Percentiles rank a stretch among this genome's conserved stretches.
These are phyloP conservation scores for Lithosia quadra DNA, from an alignment of 2,888 invertebrate genomes.

Conservation along the genomic window DNA sequence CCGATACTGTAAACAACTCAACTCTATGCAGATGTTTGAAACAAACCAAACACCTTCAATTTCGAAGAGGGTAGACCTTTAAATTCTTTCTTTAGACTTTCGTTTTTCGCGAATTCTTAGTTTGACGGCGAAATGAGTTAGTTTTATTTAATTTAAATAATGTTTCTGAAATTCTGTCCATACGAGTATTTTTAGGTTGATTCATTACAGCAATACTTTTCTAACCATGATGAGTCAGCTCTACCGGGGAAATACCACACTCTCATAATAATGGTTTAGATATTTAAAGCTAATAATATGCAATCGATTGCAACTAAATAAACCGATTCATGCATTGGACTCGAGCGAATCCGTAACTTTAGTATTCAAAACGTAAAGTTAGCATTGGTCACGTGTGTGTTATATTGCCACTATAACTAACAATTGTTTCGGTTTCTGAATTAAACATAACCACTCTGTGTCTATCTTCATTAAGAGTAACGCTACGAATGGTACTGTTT, in stretches of 20 bases:
- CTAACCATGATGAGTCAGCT: too few relatives aligned
- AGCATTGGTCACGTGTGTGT: constrained; percentile 22
- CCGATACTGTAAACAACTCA: constrained; percentile 81
- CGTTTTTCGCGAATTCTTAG: constrained; percentile 63
- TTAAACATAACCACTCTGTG: neutral
- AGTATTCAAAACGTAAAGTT: constrained; percentile 45
- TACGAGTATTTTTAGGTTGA: too few relatives aligned
- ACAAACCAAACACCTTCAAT: constrained; percentile 76
- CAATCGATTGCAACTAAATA: constrained; percentile 66
- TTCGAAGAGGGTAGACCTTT: constrained; percentile 70
- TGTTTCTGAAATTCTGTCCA: constrained; percentile 18
- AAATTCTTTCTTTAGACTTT: constrained; percentile 70
- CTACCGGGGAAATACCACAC: too few relatives aligned
- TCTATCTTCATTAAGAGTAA: neutral
- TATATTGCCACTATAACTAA: constrained; percentile 1
- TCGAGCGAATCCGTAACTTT: constrained; percentile 58
- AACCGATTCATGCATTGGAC: constrained; percentile 55
- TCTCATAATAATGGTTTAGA: too few relatives aligned
- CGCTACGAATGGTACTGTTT: neutral
- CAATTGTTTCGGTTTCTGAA: neutral
- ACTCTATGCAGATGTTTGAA: constrained; percentile 79
- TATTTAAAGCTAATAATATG: too few relatives aligned
- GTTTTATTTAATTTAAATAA: constrained; percentile 59
- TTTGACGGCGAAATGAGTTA: constrained; percentile 71
- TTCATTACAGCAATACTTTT: too few relatives aligned